Conservation (phyloP, 1,140 invertebrate genomes). For the Diorhabda sublineata region DNA sequence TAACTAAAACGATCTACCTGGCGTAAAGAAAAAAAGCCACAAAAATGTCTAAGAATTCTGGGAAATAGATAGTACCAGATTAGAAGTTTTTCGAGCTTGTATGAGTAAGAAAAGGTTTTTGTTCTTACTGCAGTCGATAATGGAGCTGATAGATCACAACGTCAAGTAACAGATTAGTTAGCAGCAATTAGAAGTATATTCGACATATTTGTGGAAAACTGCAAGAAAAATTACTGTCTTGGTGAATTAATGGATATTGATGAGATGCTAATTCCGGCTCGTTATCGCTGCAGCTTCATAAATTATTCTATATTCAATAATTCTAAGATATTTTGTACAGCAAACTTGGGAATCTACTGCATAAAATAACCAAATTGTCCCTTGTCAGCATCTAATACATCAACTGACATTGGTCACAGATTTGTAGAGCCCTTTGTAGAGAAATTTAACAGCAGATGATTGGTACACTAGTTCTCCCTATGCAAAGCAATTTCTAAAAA, state of each 20-base stretch:
- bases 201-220: no score
- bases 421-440: not conserved
- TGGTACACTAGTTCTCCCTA: not conserved
- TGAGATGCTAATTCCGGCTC: slow-evolving; percentile 45
- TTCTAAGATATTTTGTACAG: slow-evolving; percentile 16
- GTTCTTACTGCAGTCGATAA: no score
- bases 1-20: not conserved
- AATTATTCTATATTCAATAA: no score
- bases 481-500: no score
- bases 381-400: slow-evolving; percentile 26
- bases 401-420: slow-evolving; percentile 27
- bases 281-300: slow-evolving; percentile 45
- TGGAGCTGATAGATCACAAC: no score
- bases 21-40: no score
- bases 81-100: not conserved
- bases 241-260: slow-evolving; percentile 43
- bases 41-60: not conserved
- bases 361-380: slow-evolving; percentile 38
- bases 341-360: slow-evolving; percentile 41
- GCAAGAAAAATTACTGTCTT: no score
- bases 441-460: not conserved
- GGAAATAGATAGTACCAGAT: not conserved
- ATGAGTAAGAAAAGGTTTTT: no score
- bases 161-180: no score
- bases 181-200: no score